phyloP scores from a whole-genome alignment of 2,113 vertebrate genomes.

The Genyomyrus donnyi region DNA sequence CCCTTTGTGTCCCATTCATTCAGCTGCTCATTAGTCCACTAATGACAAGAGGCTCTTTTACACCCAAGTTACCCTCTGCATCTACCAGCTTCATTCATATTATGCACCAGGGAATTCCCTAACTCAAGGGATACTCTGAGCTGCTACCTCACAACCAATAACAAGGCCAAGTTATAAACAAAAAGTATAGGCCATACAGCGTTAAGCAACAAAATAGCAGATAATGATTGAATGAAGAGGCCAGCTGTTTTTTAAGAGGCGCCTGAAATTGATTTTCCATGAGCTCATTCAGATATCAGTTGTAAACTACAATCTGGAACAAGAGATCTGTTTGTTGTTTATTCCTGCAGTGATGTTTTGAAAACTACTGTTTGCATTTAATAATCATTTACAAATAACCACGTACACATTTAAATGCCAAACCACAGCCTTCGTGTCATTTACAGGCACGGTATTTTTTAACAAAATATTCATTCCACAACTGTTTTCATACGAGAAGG shows the following conservation, averaged over 20 bases:
- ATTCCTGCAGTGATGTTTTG: neutral
- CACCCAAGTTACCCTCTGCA: neutral
- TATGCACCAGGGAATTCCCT: neutral
- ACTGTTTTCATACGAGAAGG: neutral
- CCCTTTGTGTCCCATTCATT: slow-evolving; percentile 7
- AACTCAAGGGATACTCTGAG: neutral
- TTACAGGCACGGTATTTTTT: neutral
- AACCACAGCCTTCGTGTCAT: neutral
- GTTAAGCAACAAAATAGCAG: slow-evolving; percentile 33
- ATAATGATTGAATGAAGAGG: slow-evolving; percentile 49
- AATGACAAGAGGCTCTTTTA: neutral
- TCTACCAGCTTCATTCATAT: slow-evolving; percentile 7
- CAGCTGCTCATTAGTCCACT: neutral
- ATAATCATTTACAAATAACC: neutral
- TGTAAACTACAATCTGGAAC: slow-evolving; percentile 8
- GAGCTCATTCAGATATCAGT: neutral
- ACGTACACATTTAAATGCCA: neutral
- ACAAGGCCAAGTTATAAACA: neutral
- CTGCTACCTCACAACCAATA: slow-evolving; percentile 7
- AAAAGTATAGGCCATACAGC: neutral
- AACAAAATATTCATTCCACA: neutral
- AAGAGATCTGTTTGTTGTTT: neutral
- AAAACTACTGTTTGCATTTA: neutral
- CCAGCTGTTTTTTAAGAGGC: neutral
- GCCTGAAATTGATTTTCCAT: neutral